Evolutionary conservation across 92 coral and sea anemone genomes (phyloP).

Genomic region (Phenganax marumi): DNA sequence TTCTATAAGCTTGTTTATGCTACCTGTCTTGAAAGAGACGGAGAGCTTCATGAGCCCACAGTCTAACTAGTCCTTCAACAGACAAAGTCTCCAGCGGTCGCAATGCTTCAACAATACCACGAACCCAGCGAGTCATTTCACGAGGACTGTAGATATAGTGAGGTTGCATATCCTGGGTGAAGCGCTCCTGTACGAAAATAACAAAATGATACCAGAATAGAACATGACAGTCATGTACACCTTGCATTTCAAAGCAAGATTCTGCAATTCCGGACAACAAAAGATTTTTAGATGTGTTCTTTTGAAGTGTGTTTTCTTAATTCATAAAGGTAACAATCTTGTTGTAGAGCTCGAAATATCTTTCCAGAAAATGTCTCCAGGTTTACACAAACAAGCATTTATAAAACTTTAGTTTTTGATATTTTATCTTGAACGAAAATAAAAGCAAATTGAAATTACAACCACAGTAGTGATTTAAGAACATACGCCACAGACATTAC

Average conservation of each 20-base stretch:
- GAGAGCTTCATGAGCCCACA: conserved; percentile 98
- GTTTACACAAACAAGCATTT: no score
- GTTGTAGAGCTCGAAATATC: no score
- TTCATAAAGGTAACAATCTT: no score
- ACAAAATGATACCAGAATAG: background rate
- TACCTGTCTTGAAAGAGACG: conserved; percentile 97
- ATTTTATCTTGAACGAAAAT: no score
- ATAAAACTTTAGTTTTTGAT: no score
- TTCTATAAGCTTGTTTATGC: background rate
- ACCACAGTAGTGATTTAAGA: background rate
- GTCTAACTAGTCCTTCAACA: conserved; percentile 78
- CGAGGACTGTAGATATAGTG: conserved; percentile 99
- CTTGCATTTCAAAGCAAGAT: background rate
- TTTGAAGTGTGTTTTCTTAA: no score
- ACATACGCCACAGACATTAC: background rate
- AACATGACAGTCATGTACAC: background rate
- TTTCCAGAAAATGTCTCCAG: no score
- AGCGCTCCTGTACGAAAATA: conserved; percentile 70
- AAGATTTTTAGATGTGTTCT: no score
- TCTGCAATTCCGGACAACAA: no score
- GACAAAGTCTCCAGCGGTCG: conserved; percentile 89
- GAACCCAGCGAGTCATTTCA: conserved; percentile 98
- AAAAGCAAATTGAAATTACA: no score
- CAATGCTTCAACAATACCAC: conserved; percentile 96
- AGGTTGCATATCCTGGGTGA: conserved; percentile 99